A percentile compares a stretch with the other conserved stretches of the same genome.
phyloP scores from a whole-genome alignment of 2,113 vertebrate species.

The Loxodonta africana region DNA sequence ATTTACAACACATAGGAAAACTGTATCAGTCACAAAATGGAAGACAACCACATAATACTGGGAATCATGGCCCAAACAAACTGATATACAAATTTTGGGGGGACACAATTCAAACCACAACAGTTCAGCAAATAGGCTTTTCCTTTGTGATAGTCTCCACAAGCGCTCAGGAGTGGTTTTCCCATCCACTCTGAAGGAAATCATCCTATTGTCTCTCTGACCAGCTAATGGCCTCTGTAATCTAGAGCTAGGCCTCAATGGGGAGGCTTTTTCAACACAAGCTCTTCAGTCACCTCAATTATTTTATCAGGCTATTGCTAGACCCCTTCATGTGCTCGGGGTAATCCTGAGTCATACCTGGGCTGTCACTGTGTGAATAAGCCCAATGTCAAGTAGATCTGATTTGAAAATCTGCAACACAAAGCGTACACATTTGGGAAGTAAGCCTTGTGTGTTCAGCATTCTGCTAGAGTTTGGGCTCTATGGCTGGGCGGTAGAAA shows the following conservation, averaged over 20 bases:
- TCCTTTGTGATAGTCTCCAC: neutral
- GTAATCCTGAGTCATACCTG: neutral
- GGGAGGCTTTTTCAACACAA: neutral
- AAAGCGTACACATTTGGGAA: neutral
- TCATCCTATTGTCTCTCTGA: neutral
- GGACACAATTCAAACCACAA: no score
- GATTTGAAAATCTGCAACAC: neutral
- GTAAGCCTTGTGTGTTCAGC: neutral
- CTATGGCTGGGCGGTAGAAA: neutral
- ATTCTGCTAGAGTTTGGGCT: neutral
- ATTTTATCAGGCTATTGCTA: neutral
- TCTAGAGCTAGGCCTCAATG: neutral
- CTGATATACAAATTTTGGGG: no score
- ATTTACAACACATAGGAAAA: no score
- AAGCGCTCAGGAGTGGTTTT: neutral
- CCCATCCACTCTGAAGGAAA: neutral
- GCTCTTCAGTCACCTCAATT: neutral
- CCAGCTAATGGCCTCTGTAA: neutral
- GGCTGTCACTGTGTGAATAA: neutral
- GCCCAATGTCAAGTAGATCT: no score
- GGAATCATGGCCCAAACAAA: no score
- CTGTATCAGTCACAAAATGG: no score
- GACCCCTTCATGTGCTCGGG: rapidly evolving
- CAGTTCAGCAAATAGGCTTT: neutral
- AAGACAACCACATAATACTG: no score